phyloP scores from a whole-genome alignment of 1,140 invertebrate species.

The Cydia fagiglandana region DNA sequence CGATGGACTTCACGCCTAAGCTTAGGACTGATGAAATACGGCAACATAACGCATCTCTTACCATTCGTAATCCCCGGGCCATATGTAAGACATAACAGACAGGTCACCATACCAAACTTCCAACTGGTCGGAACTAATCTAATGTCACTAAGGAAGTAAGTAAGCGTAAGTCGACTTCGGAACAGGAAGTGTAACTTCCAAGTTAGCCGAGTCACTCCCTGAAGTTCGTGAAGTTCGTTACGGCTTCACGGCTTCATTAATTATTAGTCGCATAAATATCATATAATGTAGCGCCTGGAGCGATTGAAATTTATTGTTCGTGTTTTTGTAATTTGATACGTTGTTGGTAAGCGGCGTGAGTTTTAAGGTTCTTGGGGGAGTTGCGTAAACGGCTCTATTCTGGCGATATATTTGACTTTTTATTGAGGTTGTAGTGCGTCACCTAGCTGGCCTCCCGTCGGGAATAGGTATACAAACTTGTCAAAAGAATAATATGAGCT shows the following conservation, averaged over 20 bases:
- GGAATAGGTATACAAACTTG: background rate
- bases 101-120: constrained; percentile 46
- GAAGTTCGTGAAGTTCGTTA: constrained; percentile 39
- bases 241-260: constrained; percentile 32
- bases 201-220: constrained; percentile 47
- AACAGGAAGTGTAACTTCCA: constrained; percentile 51
- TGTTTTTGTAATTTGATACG: constrained; percentile 32
- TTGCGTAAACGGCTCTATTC: background rate
- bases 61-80: background rate
- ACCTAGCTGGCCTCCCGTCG: constrained; percentile 1
- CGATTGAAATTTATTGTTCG: constrained; percentile 33
- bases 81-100: constrained; percentile 16
- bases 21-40: background rate
- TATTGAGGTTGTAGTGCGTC: background rate
- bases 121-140: constrained; percentile 59
- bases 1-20: too few relatives aligned
- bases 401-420: background rate
- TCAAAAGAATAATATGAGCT: background rate
- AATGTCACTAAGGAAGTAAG: constrained; percentile 67
- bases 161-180: constrained; percentile 62
- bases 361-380: constrained; percentile 4
- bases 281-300: constrained; percentile 28
- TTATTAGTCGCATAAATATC: constrained; percentile 36
- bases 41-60: background rate
- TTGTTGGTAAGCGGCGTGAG: constrained; percentile 7